Evolutionary conservation across 2,113 vertebrate genomes (phyloP).

Genomic region (Thryonomys swinderianus): DNA sequence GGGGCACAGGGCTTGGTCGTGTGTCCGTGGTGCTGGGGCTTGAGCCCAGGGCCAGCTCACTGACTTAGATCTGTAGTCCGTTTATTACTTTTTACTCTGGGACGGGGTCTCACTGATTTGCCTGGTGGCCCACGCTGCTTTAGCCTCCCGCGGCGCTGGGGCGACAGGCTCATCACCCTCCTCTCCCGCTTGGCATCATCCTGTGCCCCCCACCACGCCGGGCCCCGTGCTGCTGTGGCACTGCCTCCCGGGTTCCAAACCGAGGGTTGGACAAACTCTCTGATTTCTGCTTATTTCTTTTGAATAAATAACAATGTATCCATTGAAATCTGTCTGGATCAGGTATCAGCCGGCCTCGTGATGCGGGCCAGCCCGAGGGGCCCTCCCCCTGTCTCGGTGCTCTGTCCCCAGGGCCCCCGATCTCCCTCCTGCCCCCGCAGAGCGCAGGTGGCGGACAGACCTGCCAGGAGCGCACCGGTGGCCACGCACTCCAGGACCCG

Average conservation of each 20-base stretch:
- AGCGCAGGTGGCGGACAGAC: slow-evolving; percentile 68
- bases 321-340: background rate
- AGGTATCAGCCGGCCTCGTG: background rate
- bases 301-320: background rate
- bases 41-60: background rate
- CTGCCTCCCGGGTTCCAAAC: background rate
- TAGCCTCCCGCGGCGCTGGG: background rate
- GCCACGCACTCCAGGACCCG: slow-evolving; percentile 88
- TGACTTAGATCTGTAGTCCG: background rate
- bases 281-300: background rate
- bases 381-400: no score
- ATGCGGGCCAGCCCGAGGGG: background rate
- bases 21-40: background rate
- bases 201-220: background rate
- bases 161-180: background rate
- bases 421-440: background rate
- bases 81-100: background rate
- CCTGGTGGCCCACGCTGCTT: background rate
- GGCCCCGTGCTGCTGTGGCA: background rate
- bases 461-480: slow-evolving; percentile 86
- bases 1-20: fast-evolving
- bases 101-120: background rate
- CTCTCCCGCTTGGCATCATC: background rate
- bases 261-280: background rate
- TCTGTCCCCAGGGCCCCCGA: fast-evolving